Conservation (phyloP, 2,888 invertebrate species). For the Calephelis perditalis region DNA sequence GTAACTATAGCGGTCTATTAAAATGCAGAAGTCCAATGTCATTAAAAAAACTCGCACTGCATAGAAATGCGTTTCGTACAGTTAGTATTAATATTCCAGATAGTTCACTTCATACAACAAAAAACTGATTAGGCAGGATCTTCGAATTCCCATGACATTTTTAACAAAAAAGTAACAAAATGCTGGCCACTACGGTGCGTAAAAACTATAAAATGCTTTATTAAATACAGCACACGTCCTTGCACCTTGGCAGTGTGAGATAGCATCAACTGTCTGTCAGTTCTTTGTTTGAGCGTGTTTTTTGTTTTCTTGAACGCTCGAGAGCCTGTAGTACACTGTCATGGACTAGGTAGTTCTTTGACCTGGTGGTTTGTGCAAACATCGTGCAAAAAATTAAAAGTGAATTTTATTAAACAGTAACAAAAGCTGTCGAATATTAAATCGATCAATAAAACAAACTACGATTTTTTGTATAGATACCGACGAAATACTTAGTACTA, state of each 20-base stretch:
- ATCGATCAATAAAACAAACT: too few relatives aligned
- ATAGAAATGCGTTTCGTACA: too few relatives aligned
- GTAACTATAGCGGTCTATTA: too few relatives aligned
- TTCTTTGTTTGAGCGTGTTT: constrained; percentile 61
- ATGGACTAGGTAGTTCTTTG: constrained; percentile 51
- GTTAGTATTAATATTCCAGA: too few relatives aligned
- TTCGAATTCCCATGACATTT: constrained; percentile 41
- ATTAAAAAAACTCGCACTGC: too few relatives aligned
- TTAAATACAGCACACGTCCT: constrained; percentile 44
- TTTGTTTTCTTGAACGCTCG: constrained; percentile 53
- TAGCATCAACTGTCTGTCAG: constrained; percentile 45
- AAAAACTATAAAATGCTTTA: constrained; percentile 24
- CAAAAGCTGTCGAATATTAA: not conserved
- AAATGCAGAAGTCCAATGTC: too few relatives aligned
- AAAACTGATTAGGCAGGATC: constrained; percentile 18
- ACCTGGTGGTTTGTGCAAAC: constrained; percentile 33
- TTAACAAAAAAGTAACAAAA: constrained; percentile 20
- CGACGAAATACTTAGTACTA: too few relatives aligned
- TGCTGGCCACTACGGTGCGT: constrained; percentile 21
- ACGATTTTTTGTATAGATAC: too few relatives aligned
- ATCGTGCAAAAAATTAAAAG: constrained; percentile 15
- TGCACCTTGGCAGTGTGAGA: constrained; percentile 60
- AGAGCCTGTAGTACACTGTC: constrained; percentile 43
- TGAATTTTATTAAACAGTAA: constrained; percentile 5
- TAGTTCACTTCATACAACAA: too few relatives aligned